Conservation (phyloP, 1,140 invertebrate genomes). For the Polyergus mexicanus region DNA sequence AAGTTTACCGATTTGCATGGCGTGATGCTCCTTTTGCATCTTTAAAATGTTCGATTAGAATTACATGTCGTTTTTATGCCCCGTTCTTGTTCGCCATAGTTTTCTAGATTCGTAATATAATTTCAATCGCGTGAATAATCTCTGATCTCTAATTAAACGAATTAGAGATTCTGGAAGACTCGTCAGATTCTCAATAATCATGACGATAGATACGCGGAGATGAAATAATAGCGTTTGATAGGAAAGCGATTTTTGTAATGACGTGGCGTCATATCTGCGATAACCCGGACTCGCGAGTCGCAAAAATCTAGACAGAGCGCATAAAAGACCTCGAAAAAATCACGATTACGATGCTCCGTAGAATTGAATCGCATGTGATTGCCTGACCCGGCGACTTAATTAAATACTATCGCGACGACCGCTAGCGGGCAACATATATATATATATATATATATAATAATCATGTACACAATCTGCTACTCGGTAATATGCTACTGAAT, state of each 20-base stretch:
- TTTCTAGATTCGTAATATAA: background rate
- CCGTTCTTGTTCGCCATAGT: background rate
- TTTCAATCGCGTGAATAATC: background rate
- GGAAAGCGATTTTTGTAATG: constrained; percentile 17
- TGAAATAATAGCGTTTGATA: constrained; percentile 39
- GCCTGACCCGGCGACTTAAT: constrained; percentile 51
- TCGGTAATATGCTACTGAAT: background rate
- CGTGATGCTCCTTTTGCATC: background rate
- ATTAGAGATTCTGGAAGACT: background rate
- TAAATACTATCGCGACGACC: constrained; percentile 31
- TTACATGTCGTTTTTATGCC: background rate
- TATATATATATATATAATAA: too few relatives aligned
- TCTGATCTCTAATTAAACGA: background rate
- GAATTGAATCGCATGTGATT: constrained; percentile 54
- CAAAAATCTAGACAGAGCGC: constrained; percentile 12
- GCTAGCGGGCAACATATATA: background rate
- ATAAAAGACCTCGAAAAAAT: constrained; percentile 27
- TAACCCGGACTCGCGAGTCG: constrained; percentile 37
- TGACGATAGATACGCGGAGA: constrained; percentile 11
- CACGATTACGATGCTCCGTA: constrained; percentile 6
- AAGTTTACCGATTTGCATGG: background rate
- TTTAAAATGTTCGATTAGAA: background rate
- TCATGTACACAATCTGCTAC: background rate
- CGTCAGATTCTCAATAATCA: constrained; percentile 26
- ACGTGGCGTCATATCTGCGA: constrained; percentile 28